Base-by-base conservation (phyloP, 2,113 vertebrate species). In the Ursus arctos region DNA sequence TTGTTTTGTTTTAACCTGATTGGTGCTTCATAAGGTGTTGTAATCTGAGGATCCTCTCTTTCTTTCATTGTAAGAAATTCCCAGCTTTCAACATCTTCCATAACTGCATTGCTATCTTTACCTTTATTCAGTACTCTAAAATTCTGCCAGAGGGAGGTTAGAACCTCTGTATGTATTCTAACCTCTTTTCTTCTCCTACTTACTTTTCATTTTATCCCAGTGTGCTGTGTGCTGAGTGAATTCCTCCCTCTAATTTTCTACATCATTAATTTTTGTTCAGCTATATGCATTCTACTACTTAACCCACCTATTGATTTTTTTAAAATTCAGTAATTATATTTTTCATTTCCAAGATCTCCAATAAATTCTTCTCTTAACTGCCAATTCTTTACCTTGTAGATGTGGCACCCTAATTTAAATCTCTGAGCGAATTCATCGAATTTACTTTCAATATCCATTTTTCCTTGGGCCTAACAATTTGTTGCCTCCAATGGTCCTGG, bases 171-270 rank as follows among this genome's bases (percentile, higher is more conserved):
- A 6, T 51, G 47, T 88, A 36, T 51, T 24, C 36, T 79, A 12
- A 31, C 3, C 22, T 88, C 16, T 90, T 69, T 55, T 7, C 7
- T 63, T 93, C 82, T 36, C 40, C 4, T 63, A 24, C 63, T 77
- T 81, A 24, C 24, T 96, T 85, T 81, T 22, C 49, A 85, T 69
- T 59, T 85, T 63, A 91, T 85, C 6, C 15, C 61, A 11, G 7
- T 71, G 11, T 76, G 10, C 10, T 94, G 11, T 40, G 2, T 59
- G 65, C 47, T 55, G 24, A 28, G 24, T 80, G 93, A 57, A 57
- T 16, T 13, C 24, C 13, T 49, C 28, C 40, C 28, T 88, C 55
- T 86, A 79, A 95, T 94, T 96, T 95, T 91, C 59, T 36, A 94
- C 28, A 91, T 63, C 49, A 81, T 80, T 77, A 88, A 63, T 88